Evolutionary conservation across 2,888 invertebrate species (phyloP).

Genomic region (Brachyopa scutellaris): DNA sequence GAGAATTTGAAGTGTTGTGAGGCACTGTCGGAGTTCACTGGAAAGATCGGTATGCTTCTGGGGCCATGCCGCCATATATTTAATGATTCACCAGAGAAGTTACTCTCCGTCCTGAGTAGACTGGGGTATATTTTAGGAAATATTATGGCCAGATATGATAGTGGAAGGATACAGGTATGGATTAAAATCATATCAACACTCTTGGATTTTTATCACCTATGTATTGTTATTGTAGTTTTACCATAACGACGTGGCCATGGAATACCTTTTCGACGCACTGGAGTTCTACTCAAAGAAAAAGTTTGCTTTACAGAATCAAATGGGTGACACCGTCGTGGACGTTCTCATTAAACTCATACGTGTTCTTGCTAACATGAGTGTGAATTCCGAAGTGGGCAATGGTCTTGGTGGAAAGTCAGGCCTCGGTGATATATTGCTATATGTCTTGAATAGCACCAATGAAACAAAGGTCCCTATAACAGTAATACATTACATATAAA

Average conservation of each 20-base stretch:
- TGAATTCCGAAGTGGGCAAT: conserved; percentile 89
- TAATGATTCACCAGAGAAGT: conserved; percentile 76
- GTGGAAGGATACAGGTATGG: conserved; percentile 86
- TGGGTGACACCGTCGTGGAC: conserved; percentile 81
- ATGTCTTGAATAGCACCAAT: conserved; percentile 75
- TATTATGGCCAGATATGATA: conserved; percentile 90
- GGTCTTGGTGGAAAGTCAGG: conserved; percentile 83
- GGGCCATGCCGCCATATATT: conserved; percentile 78
- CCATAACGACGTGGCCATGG: conserved; percentile 84
- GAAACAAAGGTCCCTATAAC: conserved; percentile 70
- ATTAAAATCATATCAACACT: too few relatives aligned
- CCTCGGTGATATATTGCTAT: conserved; percentile 81
- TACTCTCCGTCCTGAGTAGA: conserved; percentile 82
- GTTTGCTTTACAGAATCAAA: conserved; percentile 80
- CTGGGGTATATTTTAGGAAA: conserved; percentile 93
- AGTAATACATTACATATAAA: conserved; percentile 55
- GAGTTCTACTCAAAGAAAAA: conserved; percentile 83
- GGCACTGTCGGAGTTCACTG: conserved; percentile 84
- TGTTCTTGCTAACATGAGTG: conserved; percentile 92
- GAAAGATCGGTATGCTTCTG: conserved; percentile 80
- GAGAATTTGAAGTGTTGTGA: conserved; percentile 89
- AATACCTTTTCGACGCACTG: conserved; percentile 83
- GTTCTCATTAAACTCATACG: conserved; percentile 84
- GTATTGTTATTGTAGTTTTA: conserved; percentile 84
- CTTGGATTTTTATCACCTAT: too few relatives aligned